A percentile compares a stretch with the other conserved stretches of the same genome.
These are phyloP conservation scores for Adoxophyes honmai DNA, from an alignment of 1,140 invertebrate genomes.

Conservation along the genomic window DNA sequence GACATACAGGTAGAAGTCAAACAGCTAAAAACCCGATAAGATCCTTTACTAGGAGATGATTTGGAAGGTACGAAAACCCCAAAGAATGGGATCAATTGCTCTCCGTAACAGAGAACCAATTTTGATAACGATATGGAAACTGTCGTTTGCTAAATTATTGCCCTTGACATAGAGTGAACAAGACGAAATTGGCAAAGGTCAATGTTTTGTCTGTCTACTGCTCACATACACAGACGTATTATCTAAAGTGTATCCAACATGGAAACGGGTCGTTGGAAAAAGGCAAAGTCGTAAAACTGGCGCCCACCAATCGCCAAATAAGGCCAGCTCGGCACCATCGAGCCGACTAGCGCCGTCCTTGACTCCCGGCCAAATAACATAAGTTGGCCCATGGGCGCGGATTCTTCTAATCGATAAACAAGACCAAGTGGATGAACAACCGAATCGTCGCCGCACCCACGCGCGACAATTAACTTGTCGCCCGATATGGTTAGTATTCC, in stretches of 20 bases:
- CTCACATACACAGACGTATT: slow-evolving; percentile 46
- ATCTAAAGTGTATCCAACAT: slow-evolving; percentile 56
- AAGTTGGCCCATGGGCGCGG: slow-evolving; percentile 72
- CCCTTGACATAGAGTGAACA: slow-evolving; percentile 34
- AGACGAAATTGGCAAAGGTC: slow-evolving; percentile 32
- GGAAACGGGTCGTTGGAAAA: slow-evolving; percentile 65
- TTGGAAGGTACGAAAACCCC: too few species aligned
- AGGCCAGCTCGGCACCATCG: slow-evolving; percentile 66
- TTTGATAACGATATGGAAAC: slow-evolving; percentile 20
- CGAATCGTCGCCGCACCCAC: slow-evolving; percentile 55
- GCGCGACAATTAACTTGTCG: slow-evolving; percentile 46
- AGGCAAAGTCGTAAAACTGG: slow-evolving; percentile 73
- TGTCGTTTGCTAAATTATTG: slow-evolving; percentile 13
- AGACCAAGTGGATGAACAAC: slow-evolving; percentile 53
- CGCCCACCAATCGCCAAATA: slow-evolving; percentile 75
- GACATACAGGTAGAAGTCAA: too few species aligned
- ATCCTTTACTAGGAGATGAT: too few species aligned
- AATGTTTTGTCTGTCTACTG: slow-evolving; percentile 34
- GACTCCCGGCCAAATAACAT: slow-evolving; percentile 74
- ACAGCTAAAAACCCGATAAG: too few species aligned
- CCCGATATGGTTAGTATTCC: slow-evolving; percentile 43
- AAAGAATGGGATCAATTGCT: not conserved
- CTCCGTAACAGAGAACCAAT: slow-evolving; percentile 14
- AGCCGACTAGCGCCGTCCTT: slow-evolving; percentile 64
- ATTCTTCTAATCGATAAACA: slow-evolving; percentile 72